Evolutionary conservation across 2,113 vertebrate species (phyloP).

Genomic region (Polypterus senegalus): DNA sequence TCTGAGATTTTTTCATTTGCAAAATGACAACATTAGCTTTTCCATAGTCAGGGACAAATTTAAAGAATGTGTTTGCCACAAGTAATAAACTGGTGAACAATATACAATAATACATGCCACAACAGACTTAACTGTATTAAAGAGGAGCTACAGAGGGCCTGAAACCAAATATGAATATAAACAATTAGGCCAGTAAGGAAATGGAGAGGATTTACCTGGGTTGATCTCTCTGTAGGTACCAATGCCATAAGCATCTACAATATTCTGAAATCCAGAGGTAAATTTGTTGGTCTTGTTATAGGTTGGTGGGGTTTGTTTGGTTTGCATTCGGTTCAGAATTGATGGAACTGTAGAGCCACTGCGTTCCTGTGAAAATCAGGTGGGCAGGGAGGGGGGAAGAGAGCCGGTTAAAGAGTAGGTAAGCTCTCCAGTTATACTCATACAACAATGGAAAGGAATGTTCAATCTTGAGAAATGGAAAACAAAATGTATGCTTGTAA

Average conservation of each 20-base stretch:
- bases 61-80: too few species aligned
- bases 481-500: too few species aligned
- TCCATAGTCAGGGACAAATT: too few species aligned
- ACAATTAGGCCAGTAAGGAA: neutral
- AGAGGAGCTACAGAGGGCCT: neutral
- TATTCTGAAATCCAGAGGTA: conserved; percentile 89
- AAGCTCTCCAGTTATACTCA: too few species aligned
- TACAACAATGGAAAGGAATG: too few species aligned
- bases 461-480: too few species aligned
- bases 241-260: conserved; percentile 93
- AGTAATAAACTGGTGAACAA: too few species aligned
- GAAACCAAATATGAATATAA: neutral
- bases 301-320: conserved; percentile 87
- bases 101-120: too few species aligned
- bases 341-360: conserved; percentile 94
- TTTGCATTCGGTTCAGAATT: conserved; percentile 94
- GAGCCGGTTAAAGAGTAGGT: too few species aligned
- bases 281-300: conserved; percentile 98
- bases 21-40: too few species aligned
- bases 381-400: neutral
- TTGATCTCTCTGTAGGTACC: conserved; percentile 92
- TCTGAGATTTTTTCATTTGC: too few species aligned
- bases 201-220: conserved; percentile 57
- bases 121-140: too few species aligned
- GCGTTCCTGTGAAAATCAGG: conserved; percentile 62